phyloP scores from a whole-genome alignment of 2,113 vertebrate species.

The Gymnocephalus cernua region DNA sequence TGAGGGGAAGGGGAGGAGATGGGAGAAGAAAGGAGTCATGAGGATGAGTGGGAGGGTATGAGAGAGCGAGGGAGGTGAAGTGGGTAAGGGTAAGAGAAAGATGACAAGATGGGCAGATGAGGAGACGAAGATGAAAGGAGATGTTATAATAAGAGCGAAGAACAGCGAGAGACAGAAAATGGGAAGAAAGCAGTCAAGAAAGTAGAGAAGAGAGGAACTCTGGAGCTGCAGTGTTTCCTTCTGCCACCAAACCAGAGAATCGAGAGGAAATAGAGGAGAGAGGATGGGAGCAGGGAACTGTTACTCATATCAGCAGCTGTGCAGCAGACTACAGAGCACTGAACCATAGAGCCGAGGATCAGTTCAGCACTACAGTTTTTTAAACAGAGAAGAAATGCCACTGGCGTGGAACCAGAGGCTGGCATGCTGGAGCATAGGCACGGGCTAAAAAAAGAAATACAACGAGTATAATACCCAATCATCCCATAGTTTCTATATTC shows the following conservation, averaged over 20 bases:
- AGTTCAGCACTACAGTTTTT: constrained; percentile 39
- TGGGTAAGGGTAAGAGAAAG: constrained; percentile 14
- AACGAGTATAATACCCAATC: not conserved
- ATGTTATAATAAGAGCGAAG: constrained; percentile 21
- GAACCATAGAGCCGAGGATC: constrained; percentile 48
- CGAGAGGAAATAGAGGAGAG: constrained; percentile 18
- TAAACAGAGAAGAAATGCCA: constrained; percentile 35
- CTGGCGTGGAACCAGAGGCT: constrained; percentile 44
- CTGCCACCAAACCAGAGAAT: constrained; percentile 35
- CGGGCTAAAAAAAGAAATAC: constrained; percentile 6
- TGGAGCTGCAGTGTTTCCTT: constrained; percentile 16
- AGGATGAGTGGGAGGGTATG: constrained; percentile 30
- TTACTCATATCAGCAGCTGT: constrained; percentile 59
- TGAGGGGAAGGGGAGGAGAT: constrained; percentile 24
- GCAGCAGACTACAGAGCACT: constrained; percentile 61
- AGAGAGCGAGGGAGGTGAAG: constrained; percentile 9
- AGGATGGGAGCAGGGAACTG: constrained; percentile 21
- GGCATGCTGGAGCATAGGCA: constrained; percentile 8
- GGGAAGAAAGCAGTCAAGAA: not conserved
- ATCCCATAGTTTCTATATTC: not conserved
- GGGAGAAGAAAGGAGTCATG: constrained; percentile 32
- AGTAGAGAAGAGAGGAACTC: constrained; percentile 6
- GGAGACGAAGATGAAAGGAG: constrained; percentile 35
- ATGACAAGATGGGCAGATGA: constrained; percentile 27
- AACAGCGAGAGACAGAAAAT: not conserved